A percentile compares a stretch with the other conserved stretches of the same genome.
phyloP scores from a whole-genome alignment of 1,140 invertebrate species.

The Drosophila pectinifera region DNA sequence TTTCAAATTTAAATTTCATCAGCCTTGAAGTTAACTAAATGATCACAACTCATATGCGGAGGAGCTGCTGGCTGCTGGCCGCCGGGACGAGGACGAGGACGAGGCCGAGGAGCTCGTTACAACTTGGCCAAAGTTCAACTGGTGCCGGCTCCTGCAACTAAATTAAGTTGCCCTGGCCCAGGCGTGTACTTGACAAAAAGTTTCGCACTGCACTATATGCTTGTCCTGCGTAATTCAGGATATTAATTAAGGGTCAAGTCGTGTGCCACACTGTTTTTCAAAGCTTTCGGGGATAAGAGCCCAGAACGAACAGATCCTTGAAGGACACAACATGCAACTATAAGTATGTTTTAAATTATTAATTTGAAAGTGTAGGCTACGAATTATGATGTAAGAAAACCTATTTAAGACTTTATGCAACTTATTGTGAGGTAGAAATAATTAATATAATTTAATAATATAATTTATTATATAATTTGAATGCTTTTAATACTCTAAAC shows the following conservation, averaged over 20 bases:
- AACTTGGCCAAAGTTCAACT: conserved; percentile 47
- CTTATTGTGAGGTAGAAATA: too few species aligned
- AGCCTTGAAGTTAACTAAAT: conserved; percentile 54
- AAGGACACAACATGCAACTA: background rate
- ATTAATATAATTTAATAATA: too few species aligned
- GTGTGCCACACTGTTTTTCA: background rate
- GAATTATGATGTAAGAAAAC: background rate
- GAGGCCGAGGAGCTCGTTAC: conserved; percentile 1
- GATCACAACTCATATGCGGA: conserved; percentile 50
- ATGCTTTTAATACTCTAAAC: too few species aligned
- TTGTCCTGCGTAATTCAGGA: conserved; percentile 51
- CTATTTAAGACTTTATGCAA: too few species aligned
- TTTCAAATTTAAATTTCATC: conserved; percentile 77
- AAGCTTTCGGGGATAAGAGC: conserved; percentile 16
- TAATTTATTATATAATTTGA: too few species aligned
- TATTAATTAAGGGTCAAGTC: conserved; percentile 63
- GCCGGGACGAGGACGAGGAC: too few species aligned
- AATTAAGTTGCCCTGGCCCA: conserved; percentile 56
- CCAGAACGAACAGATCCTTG: background rate
- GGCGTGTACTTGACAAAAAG: conserved; percentile 55
- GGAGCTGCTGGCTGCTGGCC: background rate
- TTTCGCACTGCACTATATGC: conserved; percentile 26
- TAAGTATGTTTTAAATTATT: background rate
- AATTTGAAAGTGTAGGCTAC: background rate
- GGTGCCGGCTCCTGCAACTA: conserved; percentile 29